A percentile compares a stretch with the other conserved stretches of the same genome.
These are phyloP conservation scores for Asteroscopus sphinx DNA, from an alignment of 2,888 invertebrate genomes.

Conservation along the genomic window DNA sequence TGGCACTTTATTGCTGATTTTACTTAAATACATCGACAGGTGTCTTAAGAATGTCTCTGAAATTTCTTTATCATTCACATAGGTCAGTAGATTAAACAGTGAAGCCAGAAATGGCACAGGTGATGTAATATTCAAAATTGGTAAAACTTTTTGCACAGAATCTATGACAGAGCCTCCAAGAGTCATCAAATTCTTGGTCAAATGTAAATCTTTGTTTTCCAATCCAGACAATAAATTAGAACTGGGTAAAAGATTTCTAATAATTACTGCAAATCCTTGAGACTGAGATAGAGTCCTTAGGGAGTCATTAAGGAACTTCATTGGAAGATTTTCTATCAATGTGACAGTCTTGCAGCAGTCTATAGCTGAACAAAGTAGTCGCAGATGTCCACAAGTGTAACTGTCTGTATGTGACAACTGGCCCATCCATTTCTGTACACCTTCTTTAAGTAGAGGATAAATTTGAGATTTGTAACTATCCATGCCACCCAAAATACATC, in stretches of 20 bases:
- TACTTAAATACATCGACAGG: slow-evolving; percentile 79
- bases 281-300: slow-evolving; percentile 79
- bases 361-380: slow-evolving; percentile 76
- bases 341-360: slow-evolving; percentile 79
- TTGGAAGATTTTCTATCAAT: slow-evolving; percentile 68
- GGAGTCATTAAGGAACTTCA: slow-evolving; percentile 73
- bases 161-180: slow-evolving; percentile 76
- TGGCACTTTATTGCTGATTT: slow-evolving; percentile 72
- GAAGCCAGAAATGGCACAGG: slow-evolving; percentile 82
- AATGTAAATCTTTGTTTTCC: slow-evolving; percentile 72
- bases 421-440: slow-evolving; percentile 84
- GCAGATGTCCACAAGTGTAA: slow-evolving; percentile 84
- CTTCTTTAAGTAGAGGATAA: slow-evolving; percentile 80
- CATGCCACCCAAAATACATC: slow-evolving; percentile 63
- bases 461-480: slow-evolving; percentile 75
- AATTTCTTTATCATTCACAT: slow-evolving; percentile 73
- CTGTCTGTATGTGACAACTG: slow-evolving; percentile 77
- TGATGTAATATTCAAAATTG: slow-evolving; percentile 75
- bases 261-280: slow-evolving; percentile 79
- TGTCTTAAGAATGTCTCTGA: slow-evolving; percentile 78
- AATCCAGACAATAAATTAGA: slow-evolving; percentile 83
- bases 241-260: slow-evolving; percentile 75
- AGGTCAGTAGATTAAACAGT: slow-evolving; percentile 74
- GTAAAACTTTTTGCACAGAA: slow-evolving; percentile 77
- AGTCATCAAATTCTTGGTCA: slow-evolving; percentile 76